phyloP scores from a whole-genome alignment of 2,113 vertebrate species.

The Ictidomys tridecemlineatus region DNA sequence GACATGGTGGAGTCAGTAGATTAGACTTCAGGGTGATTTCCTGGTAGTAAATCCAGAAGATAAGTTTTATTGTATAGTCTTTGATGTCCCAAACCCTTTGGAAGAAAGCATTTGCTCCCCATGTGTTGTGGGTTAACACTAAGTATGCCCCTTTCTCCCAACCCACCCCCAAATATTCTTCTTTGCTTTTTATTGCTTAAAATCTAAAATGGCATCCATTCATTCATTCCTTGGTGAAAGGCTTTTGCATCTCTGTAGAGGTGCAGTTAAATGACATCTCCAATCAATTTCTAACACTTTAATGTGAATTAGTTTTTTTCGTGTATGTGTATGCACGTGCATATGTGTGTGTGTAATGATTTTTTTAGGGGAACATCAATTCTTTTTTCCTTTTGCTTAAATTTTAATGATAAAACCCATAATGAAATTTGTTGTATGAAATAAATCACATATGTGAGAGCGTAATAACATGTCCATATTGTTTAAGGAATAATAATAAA shows the following conservation, averaged over 20 bases:
- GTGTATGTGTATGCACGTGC: not conserved
- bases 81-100: not conserved
- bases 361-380: constrained; percentile 40
- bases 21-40: not conserved
- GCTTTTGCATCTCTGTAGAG: constrained; percentile 40
- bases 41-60: not conserved
- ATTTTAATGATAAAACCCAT: constrained; percentile 29
- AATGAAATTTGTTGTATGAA: not conserved
- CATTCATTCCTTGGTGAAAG: not conserved
- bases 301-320: constrained; percentile 22
- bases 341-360: not conserved
- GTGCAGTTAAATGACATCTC: not conserved
- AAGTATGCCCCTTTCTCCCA: not conserved
- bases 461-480: not conserved
- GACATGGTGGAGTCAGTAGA: not conserved
- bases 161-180: not conserved
- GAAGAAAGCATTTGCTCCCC: constrained; percentile 7
- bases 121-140: not conserved
- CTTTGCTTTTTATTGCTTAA: constrained; percentile 23
- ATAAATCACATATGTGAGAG: not conserved
- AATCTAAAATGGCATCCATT: constrained; percentile 5
- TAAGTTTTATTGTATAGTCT: not conserved
- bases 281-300: constrained; percentile 6
- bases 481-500: constrained; percentile 7
- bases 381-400: not conserved